These are phyloP conservation scores for Garrulus glandarius DNA, from an alignment of 2,797 vertebrate genomes.

Conservation along the genomic window DNA sequence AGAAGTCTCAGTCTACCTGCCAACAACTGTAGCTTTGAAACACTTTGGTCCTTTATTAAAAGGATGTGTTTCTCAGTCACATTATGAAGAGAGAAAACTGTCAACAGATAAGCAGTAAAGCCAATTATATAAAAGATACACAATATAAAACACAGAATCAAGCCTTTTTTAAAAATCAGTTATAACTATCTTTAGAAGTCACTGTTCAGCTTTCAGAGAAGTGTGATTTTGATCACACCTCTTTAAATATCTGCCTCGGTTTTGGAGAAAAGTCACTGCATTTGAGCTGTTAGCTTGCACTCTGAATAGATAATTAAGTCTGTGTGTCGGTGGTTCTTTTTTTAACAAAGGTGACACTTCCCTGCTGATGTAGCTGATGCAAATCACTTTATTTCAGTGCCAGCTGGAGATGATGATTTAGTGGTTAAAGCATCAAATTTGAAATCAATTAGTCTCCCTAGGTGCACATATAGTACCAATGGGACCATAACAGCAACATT, in stretches of 20 bases:
- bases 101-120: background rate
- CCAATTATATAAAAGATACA: background rate
- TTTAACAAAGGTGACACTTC: conserved; percentile 63
- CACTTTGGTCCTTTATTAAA: background rate
- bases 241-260: conserved; percentile 16
- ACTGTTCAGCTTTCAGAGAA: background rate
- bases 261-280: conserved; percentile 8
- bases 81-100: background rate
- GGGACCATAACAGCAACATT: conserved; percentile 3
- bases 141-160: background rate
- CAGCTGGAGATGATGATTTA: conserved; percentile 44
- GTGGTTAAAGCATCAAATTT: conserved; percentile 25
- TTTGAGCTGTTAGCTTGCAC: conserved; percentile 18
- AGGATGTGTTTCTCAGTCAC: background rate
- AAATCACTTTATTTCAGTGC: conserved; percentile 46
- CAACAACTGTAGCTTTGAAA: background rate
- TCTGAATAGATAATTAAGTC: conserved; percentile 54
- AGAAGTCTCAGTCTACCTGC: background rate
- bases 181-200: conserved; percentile 18
- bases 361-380: conserved; percentile 52
- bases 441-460: conserved; percentile 17
- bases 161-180: background rate
- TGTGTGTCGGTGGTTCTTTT: conserved; percentile 58
- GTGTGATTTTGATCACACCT: background rate
- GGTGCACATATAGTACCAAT: background rate